These are phyloP conservation scores for Caenorhabditis remanei DNA, from an alignment of 1,140 invertebrate species.

Conservation along the genomic window DNA sequence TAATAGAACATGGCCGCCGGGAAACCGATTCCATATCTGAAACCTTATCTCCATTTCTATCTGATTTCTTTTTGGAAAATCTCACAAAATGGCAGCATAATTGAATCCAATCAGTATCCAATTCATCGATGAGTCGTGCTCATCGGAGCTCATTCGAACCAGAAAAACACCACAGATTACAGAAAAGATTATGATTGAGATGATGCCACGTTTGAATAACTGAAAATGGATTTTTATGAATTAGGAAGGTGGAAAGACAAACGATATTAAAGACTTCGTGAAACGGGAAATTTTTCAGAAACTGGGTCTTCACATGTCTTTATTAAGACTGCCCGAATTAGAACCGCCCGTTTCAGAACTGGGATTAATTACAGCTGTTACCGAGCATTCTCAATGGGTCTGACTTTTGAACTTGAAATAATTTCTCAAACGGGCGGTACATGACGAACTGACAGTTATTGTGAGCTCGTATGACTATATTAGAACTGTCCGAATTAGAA, in stretches of 20 bases:
- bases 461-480: too few relatives aligned
- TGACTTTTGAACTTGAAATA: too few relatives aligned
- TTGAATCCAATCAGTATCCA: conserved; percentile 61
- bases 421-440: too few relatives aligned
- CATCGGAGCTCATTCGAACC: conserved; percentile 7
- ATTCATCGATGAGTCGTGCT: conserved; percentile 49
- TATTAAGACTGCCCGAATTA: too few relatives aligned
- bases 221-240: not conserved
- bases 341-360: too few relatives aligned
- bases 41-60: not conserved
- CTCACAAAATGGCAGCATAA: conserved; percentile 53
- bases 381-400: too few relatives aligned
- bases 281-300: too few relatives aligned
- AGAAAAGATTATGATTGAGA: conserved; percentile 37
- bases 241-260: not conserved
- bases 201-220: conserved; percentile 55
- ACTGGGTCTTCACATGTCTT: too few relatives aligned
- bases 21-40: conserved; percentile 56
- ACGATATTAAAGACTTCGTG: too few relatives aligned
- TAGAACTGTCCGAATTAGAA: too few relatives aligned
- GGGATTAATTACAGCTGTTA: too few relatives aligned
- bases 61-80: not conserved
- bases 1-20: conserved; percentile 59
- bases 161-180: conserved; percentile 52
- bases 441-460: too few relatives aligned